Conservation (phyloP, 2,113 vertebrate genomes). For the Odobenus rosmarus region DNA sequence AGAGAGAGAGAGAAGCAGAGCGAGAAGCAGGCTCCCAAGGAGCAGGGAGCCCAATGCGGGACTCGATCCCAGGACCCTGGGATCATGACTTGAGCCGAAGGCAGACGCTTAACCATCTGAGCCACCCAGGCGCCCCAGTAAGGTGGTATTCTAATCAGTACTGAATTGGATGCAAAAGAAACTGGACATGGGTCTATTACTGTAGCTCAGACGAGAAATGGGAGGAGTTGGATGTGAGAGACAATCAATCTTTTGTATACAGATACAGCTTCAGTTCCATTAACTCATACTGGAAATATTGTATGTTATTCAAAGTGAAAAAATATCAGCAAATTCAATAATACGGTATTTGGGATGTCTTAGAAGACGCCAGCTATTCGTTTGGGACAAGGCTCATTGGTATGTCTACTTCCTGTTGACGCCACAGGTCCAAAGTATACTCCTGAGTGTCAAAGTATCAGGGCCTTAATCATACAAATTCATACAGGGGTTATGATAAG, state of each 20-base stretch:
- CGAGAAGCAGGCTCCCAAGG: too few species aligned
- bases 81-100: too few species aligned
- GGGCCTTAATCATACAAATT: neutral
- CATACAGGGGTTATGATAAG: neutral
- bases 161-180: neutral
- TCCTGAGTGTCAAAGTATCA: slow-evolving; percentile 17
- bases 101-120: too few species aligned
- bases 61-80: too few species aligned
- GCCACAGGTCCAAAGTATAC: neutral
- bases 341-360: slow-evolving; percentile 33
- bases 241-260: neutral
- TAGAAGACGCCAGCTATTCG: slow-evolving; percentile 26
- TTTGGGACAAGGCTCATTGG: slow-evolving; percentile 29
- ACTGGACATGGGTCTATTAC: neutral
- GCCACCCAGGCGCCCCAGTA: neutral
- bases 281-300: slow-evolving; percentile 44
- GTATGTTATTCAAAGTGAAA: slow-evolving; percentile 26
- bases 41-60: too few species aligned
- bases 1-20: too few species aligned
- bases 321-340: slow-evolving; percentile 26
- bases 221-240: slow-evolving; percentile 1
- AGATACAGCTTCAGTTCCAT: neutral
- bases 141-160: slow-evolving; percentile 35
- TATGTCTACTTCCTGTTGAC: slow-evolving; percentile 26
- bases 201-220: neutral